Evolutionary conservation across 2,888 invertebrate species (phyloP).

Genomic region (Pristionchus arcanus): DNA sequence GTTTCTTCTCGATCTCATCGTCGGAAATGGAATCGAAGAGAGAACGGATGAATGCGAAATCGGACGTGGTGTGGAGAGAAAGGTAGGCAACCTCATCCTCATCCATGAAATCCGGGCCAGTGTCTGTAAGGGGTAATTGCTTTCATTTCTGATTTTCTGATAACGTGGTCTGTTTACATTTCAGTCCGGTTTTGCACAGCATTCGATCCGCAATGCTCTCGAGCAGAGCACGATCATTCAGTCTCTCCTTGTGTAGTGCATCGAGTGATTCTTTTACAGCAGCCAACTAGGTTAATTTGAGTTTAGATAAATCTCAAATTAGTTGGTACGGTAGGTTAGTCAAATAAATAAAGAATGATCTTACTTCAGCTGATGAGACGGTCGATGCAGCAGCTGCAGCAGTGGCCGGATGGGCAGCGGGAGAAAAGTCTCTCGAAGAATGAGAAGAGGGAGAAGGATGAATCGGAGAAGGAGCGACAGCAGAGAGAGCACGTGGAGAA

Average conservation of each 20-base stretch:
- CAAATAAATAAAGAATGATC: too few species aligned
- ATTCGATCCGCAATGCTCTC: neutral
- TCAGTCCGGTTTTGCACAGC: neutral
- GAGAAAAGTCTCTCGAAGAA: too few species aligned
- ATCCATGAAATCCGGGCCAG: neutral
- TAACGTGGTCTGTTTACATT: neutral
- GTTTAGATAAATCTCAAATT: neutral
- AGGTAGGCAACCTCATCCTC: neutral
- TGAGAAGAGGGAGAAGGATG: too few species aligned
- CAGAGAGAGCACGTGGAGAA: too few species aligned
- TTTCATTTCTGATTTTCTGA: neutral
- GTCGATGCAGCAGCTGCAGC: too few species aligned
- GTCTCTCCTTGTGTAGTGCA: neutral
- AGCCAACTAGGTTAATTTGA: neutral
- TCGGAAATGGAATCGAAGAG: neutral
- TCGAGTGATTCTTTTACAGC: neutral
- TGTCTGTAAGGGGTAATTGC: neutral
- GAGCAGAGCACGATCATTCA: neutral
- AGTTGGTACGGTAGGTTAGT: too few species aligned
- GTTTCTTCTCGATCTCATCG: neutral
- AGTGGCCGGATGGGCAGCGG: too few species aligned
- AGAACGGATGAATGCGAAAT: neutral
- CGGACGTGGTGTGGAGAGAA: neutral
- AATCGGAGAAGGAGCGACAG: too few species aligned
- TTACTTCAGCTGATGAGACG: too few species aligned